Evolutionary conservation across 2,113 vertebrate species (phyloP).

Genomic region (Manacus vitellinus): DNA sequence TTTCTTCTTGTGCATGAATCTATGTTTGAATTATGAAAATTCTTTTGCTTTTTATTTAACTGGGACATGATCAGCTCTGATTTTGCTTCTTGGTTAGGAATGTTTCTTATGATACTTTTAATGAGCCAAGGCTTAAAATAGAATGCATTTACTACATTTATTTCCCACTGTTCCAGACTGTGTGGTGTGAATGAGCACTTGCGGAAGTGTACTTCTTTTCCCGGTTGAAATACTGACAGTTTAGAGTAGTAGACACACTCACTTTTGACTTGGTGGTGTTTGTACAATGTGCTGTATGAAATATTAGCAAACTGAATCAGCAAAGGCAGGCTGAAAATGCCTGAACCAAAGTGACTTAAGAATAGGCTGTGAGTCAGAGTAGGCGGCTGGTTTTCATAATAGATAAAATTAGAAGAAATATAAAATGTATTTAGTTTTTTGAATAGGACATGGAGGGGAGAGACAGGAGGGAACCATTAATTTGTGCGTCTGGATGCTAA

Average conservation of each 20-base stretch:
- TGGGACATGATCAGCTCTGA: background rate
- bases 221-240: background rate
- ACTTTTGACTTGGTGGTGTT: background rate
- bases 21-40: background rate
- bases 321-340: slow-evolving; percentile 15
- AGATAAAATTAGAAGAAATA: slow-evolving; percentile 49
- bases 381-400: slow-evolving; percentile 32
- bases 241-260: background rate
- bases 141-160: background rate
- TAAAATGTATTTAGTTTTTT: background rate
- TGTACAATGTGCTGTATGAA: background rate
- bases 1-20: background rate
- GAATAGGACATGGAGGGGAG: background rate
- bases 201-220: background rate
- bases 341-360: slow-evolving; percentile 39
- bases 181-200: background rate
- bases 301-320: slow-evolving; percentile 28
- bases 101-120: background rate
- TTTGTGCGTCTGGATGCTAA: slow-evolving; percentile 28
- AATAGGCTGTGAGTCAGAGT: slow-evolving; percentile 39
- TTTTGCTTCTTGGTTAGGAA: background rate
- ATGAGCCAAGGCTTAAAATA: background rate
- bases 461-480: background rate
- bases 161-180: background rate
- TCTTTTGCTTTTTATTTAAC: background rate